Percentiles rank a stretch among this genome's conserved stretches.
Evolutionary conservation across 2,888 invertebrate genomes (phyloP).

Genomic region (Danaus chrysippus): DNA sequence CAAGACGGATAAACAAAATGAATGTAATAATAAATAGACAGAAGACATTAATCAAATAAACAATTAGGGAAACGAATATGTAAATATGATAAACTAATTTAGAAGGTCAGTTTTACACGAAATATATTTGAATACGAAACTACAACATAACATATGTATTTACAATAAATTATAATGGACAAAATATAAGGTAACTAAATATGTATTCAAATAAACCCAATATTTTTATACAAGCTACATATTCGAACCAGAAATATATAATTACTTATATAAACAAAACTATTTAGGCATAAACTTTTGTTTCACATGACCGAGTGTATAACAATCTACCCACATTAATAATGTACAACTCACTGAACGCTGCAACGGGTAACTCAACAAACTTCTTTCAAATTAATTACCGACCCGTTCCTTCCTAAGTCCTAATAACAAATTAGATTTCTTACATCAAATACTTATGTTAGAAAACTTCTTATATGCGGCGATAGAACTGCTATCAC

Average conservation of each 20-base stretch:
- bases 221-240: too few relatives aligned
- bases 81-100: constrained; percentile 16
- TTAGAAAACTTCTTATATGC: constrained; percentile 39
- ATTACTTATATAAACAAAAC: constrained; percentile 12
- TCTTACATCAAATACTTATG: constrained; percentile 39
- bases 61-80: not conserved
- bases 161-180: constrained; percentile 15
- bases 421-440: constrained; percentile 40
- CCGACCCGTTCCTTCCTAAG: constrained; percentile 33
- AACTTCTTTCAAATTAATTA: constrained; percentile 38
- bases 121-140: constrained; percentile 10
- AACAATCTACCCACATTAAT: constrained; percentile 36
- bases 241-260: constrained; percentile 7
- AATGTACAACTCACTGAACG: constrained; percentile 45
- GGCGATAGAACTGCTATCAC: constrained; percentile 44
- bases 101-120: constrained; percentile 16
- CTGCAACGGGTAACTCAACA: constrained; percentile 35
- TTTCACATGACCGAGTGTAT: constrained; percentile 33
- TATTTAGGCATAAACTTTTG: constrained; percentile 22
- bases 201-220: constrained; percentile 12
- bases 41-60: not conserved
- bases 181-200: not conserved
- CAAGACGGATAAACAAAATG: not conserved
- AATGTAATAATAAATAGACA: not conserved
- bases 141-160: constrained; percentile 20